Evolutionary conservation across 2,888 invertebrate genomes (phyloP).

Genomic region (Clitarchus hookeri): DNA sequence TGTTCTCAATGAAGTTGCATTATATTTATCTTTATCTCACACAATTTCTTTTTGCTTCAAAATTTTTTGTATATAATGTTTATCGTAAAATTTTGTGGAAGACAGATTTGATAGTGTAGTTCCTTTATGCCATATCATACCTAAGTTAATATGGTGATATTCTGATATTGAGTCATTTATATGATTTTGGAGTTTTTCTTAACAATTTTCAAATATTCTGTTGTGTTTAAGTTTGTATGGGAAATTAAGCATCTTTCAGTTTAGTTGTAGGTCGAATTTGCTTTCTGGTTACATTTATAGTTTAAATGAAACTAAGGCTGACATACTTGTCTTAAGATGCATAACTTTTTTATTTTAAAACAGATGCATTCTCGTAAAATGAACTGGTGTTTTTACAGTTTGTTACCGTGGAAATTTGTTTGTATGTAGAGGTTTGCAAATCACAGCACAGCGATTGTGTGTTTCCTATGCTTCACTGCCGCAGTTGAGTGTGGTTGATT

Average conservation of each 20-base stretch:
- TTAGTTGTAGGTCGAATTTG: neutral
- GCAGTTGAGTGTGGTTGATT: neutral
- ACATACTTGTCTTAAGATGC: neutral
- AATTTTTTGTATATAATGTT: neutral
- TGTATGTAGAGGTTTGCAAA: neutral
- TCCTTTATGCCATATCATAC: conserved; percentile 14
- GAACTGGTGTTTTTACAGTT: neutral
- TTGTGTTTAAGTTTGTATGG: neutral
- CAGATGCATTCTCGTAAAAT: neutral
- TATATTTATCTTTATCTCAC: neutral
- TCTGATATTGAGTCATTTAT: neutral
- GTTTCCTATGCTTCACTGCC: conserved; percentile 7
- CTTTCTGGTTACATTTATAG: neutral
- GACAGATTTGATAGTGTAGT: neutral
- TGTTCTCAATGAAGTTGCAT: too few relatives aligned
- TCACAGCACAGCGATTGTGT: neutral
- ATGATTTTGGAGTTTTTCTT: neutral
- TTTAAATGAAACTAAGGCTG: neutral
- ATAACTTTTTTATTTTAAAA: neutral
- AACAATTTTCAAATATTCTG: neutral
- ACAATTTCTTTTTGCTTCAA: neutral
- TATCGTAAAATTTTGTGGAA: neutral
- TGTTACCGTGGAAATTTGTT: neutral
- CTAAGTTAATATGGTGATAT: neutral
- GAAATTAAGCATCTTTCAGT: neutral